Base-by-base conservation (phyloP, 1,140 invertebrate species). In the Bombyx mandarina region DNA sequence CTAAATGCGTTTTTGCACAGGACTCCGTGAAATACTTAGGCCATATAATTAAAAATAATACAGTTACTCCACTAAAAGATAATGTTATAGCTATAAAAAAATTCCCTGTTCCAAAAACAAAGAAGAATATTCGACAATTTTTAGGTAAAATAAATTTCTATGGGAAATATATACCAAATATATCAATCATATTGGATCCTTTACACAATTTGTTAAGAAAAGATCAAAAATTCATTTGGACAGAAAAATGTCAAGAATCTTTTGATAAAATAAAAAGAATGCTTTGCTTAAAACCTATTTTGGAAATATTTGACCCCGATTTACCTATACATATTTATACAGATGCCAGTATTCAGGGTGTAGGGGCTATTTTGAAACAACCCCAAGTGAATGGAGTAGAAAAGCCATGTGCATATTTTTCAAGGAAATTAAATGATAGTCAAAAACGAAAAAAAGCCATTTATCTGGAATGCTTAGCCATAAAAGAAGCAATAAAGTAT, bases 141-240 rank as follows among this genome's bases (percentile, higher is more conserved):
- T 50, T 66, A 54, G 64, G 56, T 7, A 61, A 65, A 61, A 61
- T 61, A 42, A 57, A 58, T 56, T 65, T 61, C 49, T 65, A 65
- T 58, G 44, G 43, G n/a, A 56, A 66, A 55, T 63, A 58, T 52
- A 45, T 64, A 45, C 54, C 50, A 51, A 64, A 61, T 48, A 52
- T 45, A 35, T 22, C 58, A 7, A 62, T 59, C 7, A 49, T 53
- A 44, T 52, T 64, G 8, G 62, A 67, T 35, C 65, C 62, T 7
- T 54, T 67, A 57, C 59, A 67, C 57, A 64, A 59, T 54, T 57
- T 59, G 26, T 49, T 63, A 18, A 58, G 61, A 48, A 63, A 62
- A 58, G 47, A 18, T 9, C 52, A 58, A 52, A 55, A 51, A 43
- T 55, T 62, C 52, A 52, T 48, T 43, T 58, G 61, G 61, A 44